Conservation (phyloP, 2,797 vertebrate species). For the Heterohyrax brucei region DNA sequence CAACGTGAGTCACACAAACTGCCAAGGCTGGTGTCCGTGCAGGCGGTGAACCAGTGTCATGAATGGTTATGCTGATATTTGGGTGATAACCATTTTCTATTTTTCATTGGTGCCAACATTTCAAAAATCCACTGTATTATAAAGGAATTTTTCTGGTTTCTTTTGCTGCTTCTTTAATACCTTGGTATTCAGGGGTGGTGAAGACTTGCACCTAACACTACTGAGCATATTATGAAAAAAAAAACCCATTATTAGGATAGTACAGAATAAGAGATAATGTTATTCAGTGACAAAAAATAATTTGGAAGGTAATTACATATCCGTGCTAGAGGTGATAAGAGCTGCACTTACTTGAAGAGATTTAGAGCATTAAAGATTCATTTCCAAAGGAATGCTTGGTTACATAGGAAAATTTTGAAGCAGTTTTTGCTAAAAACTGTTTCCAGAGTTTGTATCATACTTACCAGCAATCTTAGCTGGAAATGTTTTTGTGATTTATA, state of each 20-base stretch:
- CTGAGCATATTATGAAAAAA: slow-evolving; percentile 84
- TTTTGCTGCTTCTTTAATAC: slow-evolving; percentile 83
- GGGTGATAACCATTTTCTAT: background rate
- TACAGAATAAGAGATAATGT: slow-evolving; percentile 87
- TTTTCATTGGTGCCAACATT: slow-evolving; percentile 80
- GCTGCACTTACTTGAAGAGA: slow-evolving; percentile 76
- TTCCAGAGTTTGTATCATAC: slow-evolving; percentile 90
- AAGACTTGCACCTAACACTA: slow-evolving; percentile 89
- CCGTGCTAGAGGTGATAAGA: slow-evolving; percentile 78
- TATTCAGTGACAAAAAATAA: slow-evolving; percentile 84
- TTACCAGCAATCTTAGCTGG: slow-evolving; percentile 84
- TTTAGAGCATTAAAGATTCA: slow-evolving; percentile 85
- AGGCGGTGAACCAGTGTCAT: background rate
- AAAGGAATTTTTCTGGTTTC: slow-evolving; percentile 78
- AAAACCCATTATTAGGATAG: slow-evolving; percentile 90
- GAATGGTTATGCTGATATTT: slow-evolving; percentile 40
- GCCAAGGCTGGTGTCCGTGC: background rate
- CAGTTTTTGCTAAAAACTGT: slow-evolving; percentile 89
- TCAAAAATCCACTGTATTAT: slow-evolving; percentile 64
- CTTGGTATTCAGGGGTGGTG: slow-evolving; percentile 84
- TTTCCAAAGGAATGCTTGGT: slow-evolving; percentile 91
- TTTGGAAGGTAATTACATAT: slow-evolving; percentile 78
- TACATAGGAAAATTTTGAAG: slow-evolving; percentile 90
- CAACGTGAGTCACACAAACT: background rate
- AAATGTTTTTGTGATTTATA: slow-evolving; percentile 86